Conservation (phyloP, 2,113 vertebrate genomes). For the Platysteira castanea region DNA sequence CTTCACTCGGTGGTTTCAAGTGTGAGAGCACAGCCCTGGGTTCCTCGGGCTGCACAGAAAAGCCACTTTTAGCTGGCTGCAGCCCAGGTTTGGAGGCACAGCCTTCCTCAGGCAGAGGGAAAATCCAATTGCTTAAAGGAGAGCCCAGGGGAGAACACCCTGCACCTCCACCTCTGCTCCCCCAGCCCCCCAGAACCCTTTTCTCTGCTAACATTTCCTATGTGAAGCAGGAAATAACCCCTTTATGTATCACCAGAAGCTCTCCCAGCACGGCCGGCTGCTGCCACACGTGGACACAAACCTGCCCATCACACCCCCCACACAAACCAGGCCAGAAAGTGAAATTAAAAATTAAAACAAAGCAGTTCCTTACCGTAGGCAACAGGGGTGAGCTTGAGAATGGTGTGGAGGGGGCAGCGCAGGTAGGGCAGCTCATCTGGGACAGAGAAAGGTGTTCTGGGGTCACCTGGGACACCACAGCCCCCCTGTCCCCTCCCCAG, state of each 20-base stretch:
- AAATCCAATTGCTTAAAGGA: background rate
- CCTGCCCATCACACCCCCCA: background rate
- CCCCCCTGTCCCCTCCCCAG: background rate
- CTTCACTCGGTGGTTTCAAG: background rate
- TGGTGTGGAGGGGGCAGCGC: slow-evolving; percentile 92
- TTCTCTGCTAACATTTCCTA: accelerated
- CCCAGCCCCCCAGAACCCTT: background rate
- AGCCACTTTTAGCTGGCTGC: background rate
- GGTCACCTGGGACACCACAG: background rate
- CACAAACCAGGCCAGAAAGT: accelerated
- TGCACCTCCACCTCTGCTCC: background rate
- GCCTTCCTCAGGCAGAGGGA: too few relatives aligned
- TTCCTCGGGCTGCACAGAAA: accelerated
- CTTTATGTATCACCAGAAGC: background rate
- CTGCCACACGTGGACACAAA: accelerated
- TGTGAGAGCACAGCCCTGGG: background rate
- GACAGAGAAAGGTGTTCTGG: background rate
- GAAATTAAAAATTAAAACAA: accelerated
- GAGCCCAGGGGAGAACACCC: background rate
- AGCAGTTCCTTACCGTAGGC: slow-evolving; percentile 83
- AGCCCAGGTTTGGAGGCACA: background rate
- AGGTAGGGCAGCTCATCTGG: slow-evolving; percentile 93
- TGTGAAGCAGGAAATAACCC: background rate
- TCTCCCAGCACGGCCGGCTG: accelerated
- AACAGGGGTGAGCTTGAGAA: slow-evolving; percentile 92